Percentiles rank a stretch among this genome's conserved stretches.
phyloP scores from a whole-genome alignment of 2,888 invertebrate genomes.

The Zeuzera pyrina region DNA sequence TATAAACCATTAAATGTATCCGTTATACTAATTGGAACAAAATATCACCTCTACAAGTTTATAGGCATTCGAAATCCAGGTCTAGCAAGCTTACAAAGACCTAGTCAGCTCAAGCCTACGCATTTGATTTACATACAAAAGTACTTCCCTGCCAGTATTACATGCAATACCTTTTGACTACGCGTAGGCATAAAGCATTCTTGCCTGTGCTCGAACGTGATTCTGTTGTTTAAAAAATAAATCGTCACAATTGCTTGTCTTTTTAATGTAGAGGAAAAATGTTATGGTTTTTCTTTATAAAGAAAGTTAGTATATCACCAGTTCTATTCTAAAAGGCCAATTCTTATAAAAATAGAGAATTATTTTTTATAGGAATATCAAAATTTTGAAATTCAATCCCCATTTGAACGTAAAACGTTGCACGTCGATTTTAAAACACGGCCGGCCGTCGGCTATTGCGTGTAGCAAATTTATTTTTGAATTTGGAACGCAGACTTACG shows the following conservation, averaged over 20 bases:
- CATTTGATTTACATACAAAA: conserved; percentile 69
- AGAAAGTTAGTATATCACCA: too few species aligned
- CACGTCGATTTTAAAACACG: conserved; percentile 64
- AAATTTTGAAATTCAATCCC: too few species aligned
- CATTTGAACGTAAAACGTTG: conserved; percentile 23
- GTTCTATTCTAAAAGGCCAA: too few species aligned
- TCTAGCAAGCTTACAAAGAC: conserved; percentile 2
- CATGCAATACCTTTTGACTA: conserved; percentile 43
- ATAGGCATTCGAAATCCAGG: conserved; percentile 2
- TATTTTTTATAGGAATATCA: too few species aligned
- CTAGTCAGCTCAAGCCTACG: conserved; percentile 44
- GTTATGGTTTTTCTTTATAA: too few species aligned
- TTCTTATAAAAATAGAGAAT: too few species aligned
- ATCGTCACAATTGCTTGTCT: background rate
- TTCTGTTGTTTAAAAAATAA: conserved; percentile 4
- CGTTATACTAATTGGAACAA: too few species aligned
- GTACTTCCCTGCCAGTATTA: conserved; percentile 46
- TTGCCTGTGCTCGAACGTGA: conserved; percentile 18
- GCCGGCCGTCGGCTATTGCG: conserved; percentile 47
- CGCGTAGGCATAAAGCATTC: conserved; percentile 62
- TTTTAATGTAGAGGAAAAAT: too few species aligned
- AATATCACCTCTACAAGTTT: conserved; percentile 3
- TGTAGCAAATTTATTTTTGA: conserved; percentile 70
- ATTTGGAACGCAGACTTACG: conserved; percentile 69
- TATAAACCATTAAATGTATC: too few species aligned